Evolutionary conservation across 1,140 invertebrate genomes (phyloP), one percentile per base, ranked within the genome.

Genomic region (Heliconius hermathena): DNA sequence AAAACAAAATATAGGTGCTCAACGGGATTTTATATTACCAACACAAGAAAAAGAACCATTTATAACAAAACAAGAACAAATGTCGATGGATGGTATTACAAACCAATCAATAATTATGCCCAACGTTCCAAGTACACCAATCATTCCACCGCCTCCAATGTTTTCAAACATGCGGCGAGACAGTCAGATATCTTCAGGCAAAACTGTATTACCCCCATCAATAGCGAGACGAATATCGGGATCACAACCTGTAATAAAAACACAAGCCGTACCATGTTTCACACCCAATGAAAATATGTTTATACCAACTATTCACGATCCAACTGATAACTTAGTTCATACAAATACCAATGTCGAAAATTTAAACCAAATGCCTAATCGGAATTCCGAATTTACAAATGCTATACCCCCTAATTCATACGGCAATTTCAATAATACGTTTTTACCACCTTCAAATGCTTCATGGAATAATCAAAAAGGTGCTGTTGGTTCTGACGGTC

Each of bases 91-190:
- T 46, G n/a, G 38, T 41, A 38, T 16, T 71, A 71, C 70, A 20
- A 74, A 73, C 26, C 41, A 77, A 73, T 41, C 76, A 74, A 52
- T 41, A 75, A 57, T 29, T 66, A 66, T 66, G 60, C n/a, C 26
- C 9, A 26, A 66, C 60, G 9, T 29, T 18, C 54, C 36, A 49
- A 74, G 16, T 22, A 46, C 74, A 13, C n/a, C 87, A 26, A 84
- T 90, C 3, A 90, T 94, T 46, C 91, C 92, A n/a, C 93, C 92
- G n/a, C 93, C 92, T 49, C 92, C 91, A 16, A 92, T 91, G 91
- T 94, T 93, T 75, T 90, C 91, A 22, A 91, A 88, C 82, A 20
- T 88, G 73, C 74, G 85, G 13, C 84, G 81, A 74, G 88, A 89
- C 11, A 87, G 76, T 57, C 85, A 86, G 78, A 26, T 60, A 3